Evolutionary conservation across 1,140 invertebrate genomes (phyloP), one percentile per base, ranked within the genome.

Genomic region (Drosophila sproati): DNA sequence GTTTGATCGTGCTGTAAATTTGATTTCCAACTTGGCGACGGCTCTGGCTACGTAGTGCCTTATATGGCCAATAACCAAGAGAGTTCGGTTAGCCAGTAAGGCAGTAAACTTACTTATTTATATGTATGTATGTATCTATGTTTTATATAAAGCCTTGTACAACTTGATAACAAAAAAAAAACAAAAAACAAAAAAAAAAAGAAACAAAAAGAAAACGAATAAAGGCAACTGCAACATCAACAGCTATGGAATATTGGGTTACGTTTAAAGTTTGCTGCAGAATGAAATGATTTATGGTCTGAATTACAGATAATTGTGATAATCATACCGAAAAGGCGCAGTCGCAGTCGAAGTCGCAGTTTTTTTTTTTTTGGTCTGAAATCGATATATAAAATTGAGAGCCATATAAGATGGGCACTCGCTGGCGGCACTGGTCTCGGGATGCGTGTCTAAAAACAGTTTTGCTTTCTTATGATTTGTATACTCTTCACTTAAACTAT

Each of bases 271-370:
- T 77, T 79, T 77, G 77, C 74, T 80, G 77, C 73, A 80, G 77
- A 83, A 85, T 85, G 80, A 91, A 91, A 86, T 91, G 89, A 91
- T 91, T 91, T 91, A 91, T 91, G 78, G 88, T 91, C 83, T 76
- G 88, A 91, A 91, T 91, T 91, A 87, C 80, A 91, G 88, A 91
- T 91, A 91, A 91, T 91, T 91, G 89, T 91, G 88, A 91, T 91
- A 91, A 91, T 91, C 88, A 91, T 91, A 91, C 83, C 88, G 80
- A 85, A 91, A 91, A 82, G 83, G 88, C 74, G 69, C 72, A 78
- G 76, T 80, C 81, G 66, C 68, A 73, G 77, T 83, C 68, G 66
- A 60, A 78, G 78, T 80, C 71, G 79, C 74, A 81, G 74, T 78
- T 78, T 85, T 72, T 78, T 81, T 66, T 74, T 78, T 83, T 72